Base-by-base conservation (phyloP, 35 echinoderm and acorn worm genomes). In the Ptychodera flava region DNA sequence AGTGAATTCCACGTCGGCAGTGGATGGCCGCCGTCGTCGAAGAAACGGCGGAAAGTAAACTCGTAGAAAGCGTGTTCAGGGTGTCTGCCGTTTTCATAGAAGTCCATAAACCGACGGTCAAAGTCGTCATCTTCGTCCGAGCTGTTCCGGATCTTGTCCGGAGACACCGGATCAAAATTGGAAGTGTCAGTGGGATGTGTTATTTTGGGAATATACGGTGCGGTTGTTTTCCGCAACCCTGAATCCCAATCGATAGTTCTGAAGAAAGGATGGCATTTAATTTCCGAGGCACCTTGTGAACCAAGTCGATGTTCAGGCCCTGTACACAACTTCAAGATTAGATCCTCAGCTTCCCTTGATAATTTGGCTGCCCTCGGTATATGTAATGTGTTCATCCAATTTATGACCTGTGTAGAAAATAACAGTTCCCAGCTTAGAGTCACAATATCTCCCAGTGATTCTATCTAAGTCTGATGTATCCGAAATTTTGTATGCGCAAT, bases 61-160 rank as follows among this genome's bases (percentile, higher is more conserved):
- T 99, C 96, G 45, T 94, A 99, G 88, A 99, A 99, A 53, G 96
- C 96, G 37, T 97, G 94, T 28, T 99, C 96, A 0, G 95, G 86
- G 16, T 93, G 88, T 33, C 91, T 84, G 79, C 82, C 78, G 35
- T 89, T 86, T 35, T 95, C 85, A 22, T 80, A 33, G 52, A 30
- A 64, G 16, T 87, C 88, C 35, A 82, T 79, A 28, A 35, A 83
- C 16, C 37, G 37, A 33, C 90, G 84, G 35, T 92, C 90, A 34
- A 82, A 92, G 82, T 90, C 93, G 75, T 93, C 96, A 29, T 88
- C 86, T 78, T 92, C 94, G 28, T 92, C 93, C 29, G 89, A 82
- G 35, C 89, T 91, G 33, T 84, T 77, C 28, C 38, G 85, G 15
- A 92, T 77, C 82, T 90, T 91, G 16, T 94, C 91, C 10, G 96